Evolutionary conservation across 2,888 invertebrate species (phyloP), one percentile per base, ranked within the genome.

Genomic region (Lypha dubia): DNA sequence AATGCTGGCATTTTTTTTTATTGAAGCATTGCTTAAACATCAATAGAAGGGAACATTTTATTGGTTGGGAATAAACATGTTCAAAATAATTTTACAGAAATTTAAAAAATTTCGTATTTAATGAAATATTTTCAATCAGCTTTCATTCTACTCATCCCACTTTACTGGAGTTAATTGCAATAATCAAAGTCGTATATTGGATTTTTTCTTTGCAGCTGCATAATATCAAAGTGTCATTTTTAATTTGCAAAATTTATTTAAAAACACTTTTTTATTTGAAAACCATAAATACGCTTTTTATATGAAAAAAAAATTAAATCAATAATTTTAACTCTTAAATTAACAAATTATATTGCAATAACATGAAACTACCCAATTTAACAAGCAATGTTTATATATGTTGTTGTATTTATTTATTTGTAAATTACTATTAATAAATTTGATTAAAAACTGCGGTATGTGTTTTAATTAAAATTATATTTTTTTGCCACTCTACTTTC

Each of bases 381-480:
- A n/a, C n/a, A n/a, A 17, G 5, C 49, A 41, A 20, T 38, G 28
- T 44, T 17, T 28, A 35, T 15, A 8, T 49, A 41, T 41, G 51
- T 49, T 49, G 49, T 56, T 24, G 9, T 28, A 24, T 28, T 74
- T 44, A 49, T 62, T 49, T 60, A 38, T 65, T 58, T 73, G 56
- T 56, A 13, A 67, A 67, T 65, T 32, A 51, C 32, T 74, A 51
- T 80, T 51, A 62, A 62, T 80, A 74, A 80, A 79, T 73, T 73
- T 58, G 35, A 73, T 22, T 60, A 22, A 32, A 74, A 68, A 74
- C 70, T 68, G 24, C 80, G 74, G 74, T 67, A 74, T 74, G 67
- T 80, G 73, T 67, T 58, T 77, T n/a, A 32, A 62, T 44, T 8
- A 17, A 68, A 38, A 49, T 38, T 38, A 20, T 51, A 20, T n/a